Conservation (phyloP, 2,113 vertebrate genomes). For the Passer montanus region DNA sequence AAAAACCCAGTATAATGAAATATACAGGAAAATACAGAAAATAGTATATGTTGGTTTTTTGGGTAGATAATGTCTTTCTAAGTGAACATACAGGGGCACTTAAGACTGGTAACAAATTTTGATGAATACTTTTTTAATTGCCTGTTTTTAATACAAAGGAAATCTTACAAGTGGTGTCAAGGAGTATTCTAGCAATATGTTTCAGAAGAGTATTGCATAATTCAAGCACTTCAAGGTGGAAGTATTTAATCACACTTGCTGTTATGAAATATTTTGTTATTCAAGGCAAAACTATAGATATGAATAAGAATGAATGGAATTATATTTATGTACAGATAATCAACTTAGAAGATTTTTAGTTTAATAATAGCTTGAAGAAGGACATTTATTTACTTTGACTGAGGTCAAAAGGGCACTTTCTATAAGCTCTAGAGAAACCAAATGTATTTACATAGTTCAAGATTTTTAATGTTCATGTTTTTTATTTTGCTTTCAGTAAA, state of each 20-base stretch:
- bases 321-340: background rate
- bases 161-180: background rate
- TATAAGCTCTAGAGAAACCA: background rate
- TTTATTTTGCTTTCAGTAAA: background rate
- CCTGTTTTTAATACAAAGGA: background rate
- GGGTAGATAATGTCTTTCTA: background rate
- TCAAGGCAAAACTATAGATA: background rate
- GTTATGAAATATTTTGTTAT: conserved; percentile 29
- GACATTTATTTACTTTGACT: background rate
- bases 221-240: background rate
- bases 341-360: background rate
- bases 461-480: background rate
- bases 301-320: conserved; percentile 10
- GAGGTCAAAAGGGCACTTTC: background rate
- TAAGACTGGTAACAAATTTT: background rate
- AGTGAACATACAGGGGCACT: background rate
- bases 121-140: background rate
- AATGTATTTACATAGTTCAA: background rate
- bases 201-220: background rate
- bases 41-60: background rate
- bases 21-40: background rate
- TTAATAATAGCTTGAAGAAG: background rate
- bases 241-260: conserved; percentile 1
- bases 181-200: conserved; percentile 1
- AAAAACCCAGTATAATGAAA: background rate